phyloP scores from a whole-genome alignment of 2,113 vertebrate species.

The Trogon melanurus region DNA sequence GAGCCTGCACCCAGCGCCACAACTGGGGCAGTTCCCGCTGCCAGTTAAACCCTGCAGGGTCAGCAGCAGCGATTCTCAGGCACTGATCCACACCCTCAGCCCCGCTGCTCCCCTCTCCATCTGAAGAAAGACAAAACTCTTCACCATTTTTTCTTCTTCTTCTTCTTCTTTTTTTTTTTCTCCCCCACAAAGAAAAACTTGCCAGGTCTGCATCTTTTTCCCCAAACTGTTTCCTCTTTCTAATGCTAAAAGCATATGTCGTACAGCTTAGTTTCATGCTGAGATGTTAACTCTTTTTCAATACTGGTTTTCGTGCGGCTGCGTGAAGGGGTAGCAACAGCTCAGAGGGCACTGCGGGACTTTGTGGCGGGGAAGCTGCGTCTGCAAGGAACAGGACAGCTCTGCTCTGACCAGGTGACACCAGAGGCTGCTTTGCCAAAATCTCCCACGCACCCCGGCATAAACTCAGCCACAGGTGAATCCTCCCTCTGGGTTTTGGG shows the following conservation, averaged over 20 bases:
- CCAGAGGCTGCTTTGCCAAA: background rate
- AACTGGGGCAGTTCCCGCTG: background rate
- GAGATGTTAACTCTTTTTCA: slow-evolving; percentile 26
- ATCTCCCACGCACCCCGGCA: background rate
- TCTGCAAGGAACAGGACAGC: background rate
- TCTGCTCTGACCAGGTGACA: background rate
- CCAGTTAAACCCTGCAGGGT: accelerated
- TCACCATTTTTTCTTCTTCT: background rate
- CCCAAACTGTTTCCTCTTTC: slow-evolving; percentile 69
- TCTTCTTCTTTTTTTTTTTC: background rate
- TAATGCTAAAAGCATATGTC: slow-evolving; percentile 54
- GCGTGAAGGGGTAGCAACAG: background rate
- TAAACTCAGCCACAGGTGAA: background rate
- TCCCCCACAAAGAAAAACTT: slow-evolving; percentile 54
- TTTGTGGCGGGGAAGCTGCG: background rate
- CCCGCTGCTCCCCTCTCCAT: background rate
- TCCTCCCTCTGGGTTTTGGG: background rate
- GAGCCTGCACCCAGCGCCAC: background rate
- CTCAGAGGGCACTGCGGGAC: background rate
- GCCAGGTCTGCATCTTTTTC: slow-evolving; percentile 67
- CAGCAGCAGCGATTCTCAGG: background rate
- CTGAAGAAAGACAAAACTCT: background rate
- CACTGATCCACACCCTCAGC: background rate
- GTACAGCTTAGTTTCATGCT: slow-evolving; percentile 17
- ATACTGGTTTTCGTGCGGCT: background rate